Evolutionary conservation across 2,797 vertebrate species (phyloP).

Genomic region (Haliaeetus albicilla): DNA sequence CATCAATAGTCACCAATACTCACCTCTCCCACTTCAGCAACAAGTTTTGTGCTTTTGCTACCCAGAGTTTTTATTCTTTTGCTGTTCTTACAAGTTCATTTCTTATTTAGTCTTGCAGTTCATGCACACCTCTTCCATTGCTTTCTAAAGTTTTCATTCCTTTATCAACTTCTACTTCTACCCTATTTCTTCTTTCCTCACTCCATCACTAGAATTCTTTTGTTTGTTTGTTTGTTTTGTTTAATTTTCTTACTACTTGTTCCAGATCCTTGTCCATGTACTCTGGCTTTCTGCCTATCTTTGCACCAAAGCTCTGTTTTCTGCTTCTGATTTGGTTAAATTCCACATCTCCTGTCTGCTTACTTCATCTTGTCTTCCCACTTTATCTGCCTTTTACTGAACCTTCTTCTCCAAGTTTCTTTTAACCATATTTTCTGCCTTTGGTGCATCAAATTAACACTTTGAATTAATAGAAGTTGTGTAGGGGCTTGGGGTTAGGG

Average conservation of each 20-base stretch:
- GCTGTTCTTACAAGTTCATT: not conserved
- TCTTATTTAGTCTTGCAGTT: not conserved
- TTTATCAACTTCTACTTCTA: not conserved
- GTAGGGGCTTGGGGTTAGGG: not conserved
- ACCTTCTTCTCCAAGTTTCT: not conserved
- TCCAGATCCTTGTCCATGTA: accelerated
- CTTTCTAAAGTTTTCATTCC: not conserved
- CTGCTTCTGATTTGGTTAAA: not conserved
- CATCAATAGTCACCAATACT: not conserved
- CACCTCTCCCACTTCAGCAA: not conserved
- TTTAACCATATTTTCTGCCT: not conserved
- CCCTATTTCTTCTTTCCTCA: not conserved
- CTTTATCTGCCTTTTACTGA: not conserved
- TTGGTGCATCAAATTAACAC: not conserved
- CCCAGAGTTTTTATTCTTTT: not conserved
- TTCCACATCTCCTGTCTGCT: not conserved
- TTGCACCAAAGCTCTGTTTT: not conserved
- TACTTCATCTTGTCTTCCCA: not conserved
- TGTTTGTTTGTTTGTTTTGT: not conserved
- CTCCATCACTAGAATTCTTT: not conserved
- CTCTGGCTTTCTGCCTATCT: not conserved
- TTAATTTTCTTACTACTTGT: not conserved
- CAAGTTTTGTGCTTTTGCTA: not conserved
- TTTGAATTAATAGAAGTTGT: not conserved
- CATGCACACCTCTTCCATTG: not conserved